Conservation (phyloP, 1,140 invertebrate genomes). For the Cherax quadricarinatus region DNA sequence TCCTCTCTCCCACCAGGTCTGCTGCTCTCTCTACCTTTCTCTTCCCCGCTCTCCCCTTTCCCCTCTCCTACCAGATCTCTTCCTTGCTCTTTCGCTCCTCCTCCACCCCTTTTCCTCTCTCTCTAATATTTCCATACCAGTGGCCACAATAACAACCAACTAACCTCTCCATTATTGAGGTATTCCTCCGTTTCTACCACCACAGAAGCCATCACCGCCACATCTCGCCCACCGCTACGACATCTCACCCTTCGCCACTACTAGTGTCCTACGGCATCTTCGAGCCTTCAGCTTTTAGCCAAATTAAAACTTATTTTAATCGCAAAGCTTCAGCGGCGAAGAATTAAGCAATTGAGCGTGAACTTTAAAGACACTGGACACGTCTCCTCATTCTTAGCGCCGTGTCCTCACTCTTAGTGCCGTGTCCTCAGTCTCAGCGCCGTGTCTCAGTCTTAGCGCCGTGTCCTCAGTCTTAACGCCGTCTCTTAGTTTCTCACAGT, state of each 20-base stretch:
- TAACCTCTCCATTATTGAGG: too few species aligned
- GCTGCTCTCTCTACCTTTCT: conserved; percentile 8
- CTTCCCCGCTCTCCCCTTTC: neutral
- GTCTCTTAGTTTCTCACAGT: neutral
- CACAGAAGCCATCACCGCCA: too few species aligned
- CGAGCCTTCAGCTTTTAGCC: conserved; percentile 59
- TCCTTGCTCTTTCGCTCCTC: neutral
- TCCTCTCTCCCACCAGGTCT: conserved; percentile 7
- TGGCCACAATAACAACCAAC: too few species aligned
- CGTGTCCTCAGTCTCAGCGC: neutral
- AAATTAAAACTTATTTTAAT: conserved; percentile 71
- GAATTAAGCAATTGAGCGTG: conserved; percentile 68
- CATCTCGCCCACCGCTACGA: too few species aligned
- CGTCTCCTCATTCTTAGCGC: conserved; percentile 3
- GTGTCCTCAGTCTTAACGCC: neutral
- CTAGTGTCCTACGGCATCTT: conserved; percentile 1
- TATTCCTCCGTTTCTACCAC: too few species aligned
- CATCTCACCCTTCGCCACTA: neutral
- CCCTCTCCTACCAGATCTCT: neutral
- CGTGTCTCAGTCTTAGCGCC: conserved; percentile 4
- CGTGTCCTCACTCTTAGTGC: neutral
- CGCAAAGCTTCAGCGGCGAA: conserved; percentile 61
- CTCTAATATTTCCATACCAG: neutral
- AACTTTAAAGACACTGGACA: conserved; percentile 10
- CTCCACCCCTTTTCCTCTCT: neutral